Evolutionary conservation across 2,888 invertebrate species (phyloP), one percentile per base, ranked within the genome.

Genomic region (Pyralis farinalis): DNA sequence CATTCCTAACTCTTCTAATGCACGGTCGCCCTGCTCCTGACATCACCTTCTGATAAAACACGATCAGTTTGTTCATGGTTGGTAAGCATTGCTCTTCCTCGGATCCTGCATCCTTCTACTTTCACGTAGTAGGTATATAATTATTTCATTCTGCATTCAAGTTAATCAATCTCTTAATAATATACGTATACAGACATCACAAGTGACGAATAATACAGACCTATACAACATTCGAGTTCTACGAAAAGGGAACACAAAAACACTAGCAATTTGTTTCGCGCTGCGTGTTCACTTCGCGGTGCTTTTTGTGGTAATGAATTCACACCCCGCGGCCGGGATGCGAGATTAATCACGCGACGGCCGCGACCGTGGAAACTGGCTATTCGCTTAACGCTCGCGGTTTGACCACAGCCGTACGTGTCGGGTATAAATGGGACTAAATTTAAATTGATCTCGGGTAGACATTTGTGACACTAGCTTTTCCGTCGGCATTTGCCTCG

Each of bases 381-480:
- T 7, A 25, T 25, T 25, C 25, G 25, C 25, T 25, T 25, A 25
- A 25, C 7, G 25, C 25, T n/a, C n/a, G 25, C 34, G 42, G 51
- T 51, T 51, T 42, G 21, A 25, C 10, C 16, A 46, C 35, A 37
- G 43, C 47, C 40, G 30, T 46, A 37, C 29, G 34, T 27, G 27
- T 43, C 43, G 43, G 34, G 30, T 51, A 31, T 46, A 41, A 40
- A 37, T 20, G 27, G 21, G 34, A 34, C 38, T 33, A 16, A 16
- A 2, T n/a, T n/a, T n/a, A n/a, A n/a, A n/a, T n/a, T n/a, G n/a
- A n/a, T n/a, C n/a, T n/a, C n/a, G n/a, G n/a, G n/a, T n/a, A n/a
- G n/a, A n/a, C n/a, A n/a, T n/a, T n/a, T n/a, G n/a, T n/a, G n/a
- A n/a, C n/a, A n/a, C n/a, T n/a, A n/a, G n/a, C n/a, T n/a, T n/a